A percentile compares a stretch with the other conserved stretches of the same genome.
These are phyloP conservation scores for Colaptes auratus DNA, from an alignment of 2,113 vertebrate genomes.

Conservation along the genomic window DNA sequence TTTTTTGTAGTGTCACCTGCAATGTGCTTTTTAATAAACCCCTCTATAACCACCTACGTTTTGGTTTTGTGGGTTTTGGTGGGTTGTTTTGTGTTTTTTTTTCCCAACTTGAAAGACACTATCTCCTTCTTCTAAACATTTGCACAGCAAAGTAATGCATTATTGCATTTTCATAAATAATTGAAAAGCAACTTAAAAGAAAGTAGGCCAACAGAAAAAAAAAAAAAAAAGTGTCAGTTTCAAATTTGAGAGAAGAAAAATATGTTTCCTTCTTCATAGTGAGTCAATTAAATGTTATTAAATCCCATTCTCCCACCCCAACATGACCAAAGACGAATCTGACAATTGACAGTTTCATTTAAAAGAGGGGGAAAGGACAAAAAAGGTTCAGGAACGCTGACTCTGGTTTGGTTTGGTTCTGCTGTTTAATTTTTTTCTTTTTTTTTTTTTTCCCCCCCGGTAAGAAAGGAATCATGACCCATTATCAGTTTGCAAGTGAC, in stretches of 20 bases:
- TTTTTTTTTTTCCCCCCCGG: background rate
- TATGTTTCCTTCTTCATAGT: slow-evolving; percentile 69
- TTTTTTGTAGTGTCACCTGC: slow-evolving; percentile 39
- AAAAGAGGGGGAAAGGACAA: background rate
- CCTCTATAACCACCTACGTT: background rate
- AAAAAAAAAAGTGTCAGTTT: slow-evolving; percentile 53
- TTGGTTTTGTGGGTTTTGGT: background rate
- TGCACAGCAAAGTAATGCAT: slow-evolving; percentile 74
- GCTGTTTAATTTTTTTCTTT: background rate
- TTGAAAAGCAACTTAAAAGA: slow-evolving; percentile 78
- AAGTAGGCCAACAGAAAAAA: slow-evolving; percentile 72
- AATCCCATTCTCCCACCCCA: slow-evolving; percentile 42
- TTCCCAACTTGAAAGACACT: slow-evolving; percentile 32
- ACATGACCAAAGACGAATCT: slow-evolving; percentile 64
- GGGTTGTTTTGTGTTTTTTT: slow-evolving; percentile 1
- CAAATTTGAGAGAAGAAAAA: slow-evolving; percentile 67
- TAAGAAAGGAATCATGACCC: slow-evolving; percentile 19
- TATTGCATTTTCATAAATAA: slow-evolving; percentile 81
- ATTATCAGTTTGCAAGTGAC: background rate
- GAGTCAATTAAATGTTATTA: slow-evolving; percentile 69
- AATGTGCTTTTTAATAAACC: background rate
- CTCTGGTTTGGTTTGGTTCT: background rate
- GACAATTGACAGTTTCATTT: slow-evolving; percentile 5
- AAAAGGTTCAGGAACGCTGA: background rate
- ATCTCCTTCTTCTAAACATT: slow-evolving; percentile 72